A percentile compares a stretch with the other conserved stretches of the same genome.
phyloP scores from a whole-genome alignment of 2,888 invertebrate genomes.

The Bibio marci region DNA sequence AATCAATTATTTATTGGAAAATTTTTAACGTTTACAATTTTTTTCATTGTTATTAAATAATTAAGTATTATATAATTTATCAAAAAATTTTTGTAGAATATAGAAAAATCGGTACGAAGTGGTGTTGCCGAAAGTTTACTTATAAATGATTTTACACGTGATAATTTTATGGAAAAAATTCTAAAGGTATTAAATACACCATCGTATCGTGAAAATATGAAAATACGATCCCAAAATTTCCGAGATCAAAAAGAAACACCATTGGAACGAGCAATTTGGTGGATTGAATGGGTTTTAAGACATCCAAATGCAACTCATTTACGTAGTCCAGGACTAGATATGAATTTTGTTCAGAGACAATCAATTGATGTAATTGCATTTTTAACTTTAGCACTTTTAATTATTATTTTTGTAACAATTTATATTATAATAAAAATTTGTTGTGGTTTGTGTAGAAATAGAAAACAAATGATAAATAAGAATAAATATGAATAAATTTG shows the following conservation, averaged over 20 bases:
- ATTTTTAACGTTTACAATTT: background rate
- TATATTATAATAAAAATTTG: too few species aligned
- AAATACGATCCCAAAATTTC: background rate
- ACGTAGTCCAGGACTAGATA: background rate
- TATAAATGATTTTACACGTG: constrained; percentile 10
- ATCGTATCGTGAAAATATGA: background rate
- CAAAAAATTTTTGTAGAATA: constrained; percentile 6
- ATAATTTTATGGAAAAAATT: constrained; percentile 7
- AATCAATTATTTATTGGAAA: background rate
- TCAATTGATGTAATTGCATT: background rate
- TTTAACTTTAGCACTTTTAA: background rate
- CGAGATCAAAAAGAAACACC: constrained; percentile 1
- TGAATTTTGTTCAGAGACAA: constrained; percentile 1
- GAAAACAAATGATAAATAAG: too few species aligned
- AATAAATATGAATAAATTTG: too few species aligned
- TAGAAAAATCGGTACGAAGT: constrained; percentile 4
- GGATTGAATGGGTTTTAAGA: constrained; percentile 4
- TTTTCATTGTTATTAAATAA: background rate
- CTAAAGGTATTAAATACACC: constrained; percentile 10
- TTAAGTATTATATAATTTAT: too few species aligned
- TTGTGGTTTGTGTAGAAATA: too few species aligned
- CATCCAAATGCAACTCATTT: constrained; percentile 1
- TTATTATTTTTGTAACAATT: background rate
- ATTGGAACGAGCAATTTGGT: constrained; percentile 3
- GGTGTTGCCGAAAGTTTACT: constrained; percentile 13